These are phyloP conservation scores for Oceanodroma tethys DNA, from an alignment of 2,113 vertebrate genomes.

Conservation along the genomic window DNA sequence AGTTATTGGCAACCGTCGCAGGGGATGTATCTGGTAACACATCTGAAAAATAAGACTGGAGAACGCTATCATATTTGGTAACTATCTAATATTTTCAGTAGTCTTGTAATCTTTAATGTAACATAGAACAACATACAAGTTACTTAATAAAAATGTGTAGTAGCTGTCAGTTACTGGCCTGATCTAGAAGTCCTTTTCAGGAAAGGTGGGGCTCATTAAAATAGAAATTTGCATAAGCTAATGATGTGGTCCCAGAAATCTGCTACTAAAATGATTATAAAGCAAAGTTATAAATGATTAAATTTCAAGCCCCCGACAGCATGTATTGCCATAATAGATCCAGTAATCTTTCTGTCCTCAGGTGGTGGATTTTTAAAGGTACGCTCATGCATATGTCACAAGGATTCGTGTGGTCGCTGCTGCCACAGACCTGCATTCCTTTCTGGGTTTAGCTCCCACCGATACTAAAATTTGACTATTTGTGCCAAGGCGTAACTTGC, in stretches of 20 bases:
- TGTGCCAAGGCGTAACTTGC: neutral
- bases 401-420: neutral
- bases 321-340: accelerated
- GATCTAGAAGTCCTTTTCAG: neutral
- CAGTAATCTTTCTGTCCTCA: neutral
- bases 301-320: accelerated
- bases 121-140: neutral
- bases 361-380: neutral
- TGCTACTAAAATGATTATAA: neutral
- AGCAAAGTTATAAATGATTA: accelerated
- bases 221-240: neutral
- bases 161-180: neutral
- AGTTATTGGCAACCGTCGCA: neutral
- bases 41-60: neutral
- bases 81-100: neutral
- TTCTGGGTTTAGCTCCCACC: neutral
- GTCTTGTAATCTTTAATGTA: neutral
- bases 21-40: neutral
- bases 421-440: neutral
- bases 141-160: neutral
- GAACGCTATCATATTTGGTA: neutral
- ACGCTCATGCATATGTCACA: accelerated
- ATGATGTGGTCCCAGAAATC: neutral
- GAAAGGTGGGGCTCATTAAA: neutral
- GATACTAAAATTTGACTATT: neutral